A percentile compares a stretch with the other conserved stretches of the same genome.
These are phyloP conservation scores for Tragelaphus buxtoni DNA, from an alignment of 2,113 vertebrate genomes.

Conservation along the genomic window DNA sequence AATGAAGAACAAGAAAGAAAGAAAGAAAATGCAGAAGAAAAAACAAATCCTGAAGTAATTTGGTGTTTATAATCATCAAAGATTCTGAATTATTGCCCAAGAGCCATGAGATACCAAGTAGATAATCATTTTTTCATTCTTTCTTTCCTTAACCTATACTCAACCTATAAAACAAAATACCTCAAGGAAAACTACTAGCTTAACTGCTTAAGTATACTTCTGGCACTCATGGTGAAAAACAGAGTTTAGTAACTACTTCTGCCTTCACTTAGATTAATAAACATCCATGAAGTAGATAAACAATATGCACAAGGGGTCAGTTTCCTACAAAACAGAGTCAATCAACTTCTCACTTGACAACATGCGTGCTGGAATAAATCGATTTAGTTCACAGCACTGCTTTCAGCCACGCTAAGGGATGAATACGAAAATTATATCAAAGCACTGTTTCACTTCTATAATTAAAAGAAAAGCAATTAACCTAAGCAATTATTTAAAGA, in stretches of 20 bases:
- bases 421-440: conserved; percentile 55
- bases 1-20: not conserved
- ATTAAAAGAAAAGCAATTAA: conserved; percentile 64
- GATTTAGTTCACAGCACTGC: not conserved
- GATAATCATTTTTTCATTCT: not conserved
- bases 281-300: not conserved
- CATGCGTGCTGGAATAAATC: not conserved
- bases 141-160: not conserved
- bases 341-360: conserved; percentile 23
- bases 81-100: not conserved
- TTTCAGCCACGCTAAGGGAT: conserved; percentile 14
- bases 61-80: conserved; percentile 12
- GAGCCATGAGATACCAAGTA: not conserved
- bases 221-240: not conserved
- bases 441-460: conserved; percentile 34
- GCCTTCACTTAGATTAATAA: not conserved
- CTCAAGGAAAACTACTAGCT: not conserved
- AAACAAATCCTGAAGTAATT: not conserved
- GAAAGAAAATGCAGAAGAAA: not conserved
- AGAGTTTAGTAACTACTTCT: conserved; percentile 24
- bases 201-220: not conserved
- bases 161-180: not conserved
- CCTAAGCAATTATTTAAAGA: conserved; percentile 46
- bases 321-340: not conserved
- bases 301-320: not conserved